Evolutionary conservation across 2,888 invertebrate genomes (phyloP).

Genomic region (Zygaena filipendulae): DNA sequence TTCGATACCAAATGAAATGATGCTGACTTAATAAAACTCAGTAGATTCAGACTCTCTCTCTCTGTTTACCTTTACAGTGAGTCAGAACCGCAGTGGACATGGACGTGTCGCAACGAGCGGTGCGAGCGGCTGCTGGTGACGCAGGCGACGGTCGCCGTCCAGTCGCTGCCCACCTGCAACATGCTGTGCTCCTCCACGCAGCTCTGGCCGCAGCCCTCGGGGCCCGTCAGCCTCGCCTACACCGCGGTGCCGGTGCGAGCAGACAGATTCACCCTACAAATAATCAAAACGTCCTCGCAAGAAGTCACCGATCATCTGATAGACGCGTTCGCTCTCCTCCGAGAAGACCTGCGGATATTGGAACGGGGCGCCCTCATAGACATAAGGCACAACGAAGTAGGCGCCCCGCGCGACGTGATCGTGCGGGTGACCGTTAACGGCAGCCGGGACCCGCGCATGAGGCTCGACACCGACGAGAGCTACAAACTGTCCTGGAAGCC

Average conservation of each 20-base stretch:
- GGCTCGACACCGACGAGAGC: slow-evolving; percentile 78
- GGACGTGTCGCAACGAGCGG: slow-evolving; percentile 76
- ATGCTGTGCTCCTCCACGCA: slow-evolving; percentile 81
- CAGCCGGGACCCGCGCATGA: slow-evolving; percentile 64
- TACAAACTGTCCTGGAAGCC: slow-evolving; percentile 73
- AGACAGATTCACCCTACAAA: slow-evolving; percentile 57
- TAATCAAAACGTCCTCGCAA: slow-evolving; percentile 38
- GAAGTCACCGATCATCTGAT: slow-evolving; percentile 45
- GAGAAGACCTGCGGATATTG: slow-evolving; percentile 54
- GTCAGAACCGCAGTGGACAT: slow-evolving; percentile 81
- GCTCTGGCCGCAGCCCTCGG: slow-evolving; percentile 85
- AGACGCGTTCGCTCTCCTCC: slow-evolving; percentile 62
- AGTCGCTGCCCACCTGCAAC: slow-evolving; percentile 78
- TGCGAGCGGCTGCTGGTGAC: slow-evolving; percentile 71
- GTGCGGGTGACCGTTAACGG: slow-evolving; percentile 66
- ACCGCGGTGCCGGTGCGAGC: slow-evolving; percentile 71
- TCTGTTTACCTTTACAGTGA: too few species aligned
- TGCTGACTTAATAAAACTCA: too few species aligned
- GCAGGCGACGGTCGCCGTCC: slow-evolving; percentile 45
- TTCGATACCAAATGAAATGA: too few species aligned
- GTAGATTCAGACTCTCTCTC: too few species aligned
- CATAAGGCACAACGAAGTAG: slow-evolving; percentile 27
- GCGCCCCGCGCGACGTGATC: slow-evolving; percentile 47
- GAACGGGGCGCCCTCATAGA: slow-evolving; percentile 42
- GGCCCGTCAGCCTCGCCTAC: slow-evolving; percentile 73